Conservation (phyloP, 1,140 invertebrate species). For the Drosophila cardini region DNA sequence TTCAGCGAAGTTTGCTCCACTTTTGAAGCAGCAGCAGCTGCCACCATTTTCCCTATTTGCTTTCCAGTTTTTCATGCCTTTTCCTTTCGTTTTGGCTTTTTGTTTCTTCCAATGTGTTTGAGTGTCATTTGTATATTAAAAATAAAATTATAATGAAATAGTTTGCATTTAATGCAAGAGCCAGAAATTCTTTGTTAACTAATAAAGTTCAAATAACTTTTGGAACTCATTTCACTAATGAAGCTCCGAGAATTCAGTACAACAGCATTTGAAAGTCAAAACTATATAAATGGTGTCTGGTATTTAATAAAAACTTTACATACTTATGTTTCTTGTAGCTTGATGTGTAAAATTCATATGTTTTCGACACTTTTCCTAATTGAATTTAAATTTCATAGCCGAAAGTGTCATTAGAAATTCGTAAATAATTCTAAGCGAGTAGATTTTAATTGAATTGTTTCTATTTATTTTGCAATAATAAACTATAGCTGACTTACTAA, state of each 20-base stretch:
- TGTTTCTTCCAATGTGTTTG: conserved; percentile 8
- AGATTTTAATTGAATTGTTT: conserved; percentile 4
- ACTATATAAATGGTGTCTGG: background rate
- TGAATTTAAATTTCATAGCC: conserved; percentile 19
- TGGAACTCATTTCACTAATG: conserved; percentile 5
- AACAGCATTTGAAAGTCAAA: background rate
- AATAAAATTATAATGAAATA: conserved; percentile 41
- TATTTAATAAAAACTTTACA: background rate
- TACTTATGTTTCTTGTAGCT: background rate
- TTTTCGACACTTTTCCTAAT: conserved; percentile 18
- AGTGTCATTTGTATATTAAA: conserved; percentile 35
- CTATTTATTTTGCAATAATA: background rate
- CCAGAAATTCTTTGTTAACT: background rate
- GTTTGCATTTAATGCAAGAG: conserved; percentile 15
- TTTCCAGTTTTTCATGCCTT: conserved; percentile 16
- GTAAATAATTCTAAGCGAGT: conserved; percentile 3
- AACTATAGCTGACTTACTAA: background rate
- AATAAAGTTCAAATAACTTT: conserved; percentile 9
- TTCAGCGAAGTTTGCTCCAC: conserved; percentile 36
- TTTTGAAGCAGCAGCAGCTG: conserved; percentile 23
- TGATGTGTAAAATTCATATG: conserved; percentile 5
- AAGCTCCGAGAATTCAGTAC: background rate
- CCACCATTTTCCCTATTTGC: conserved; percentile 7
- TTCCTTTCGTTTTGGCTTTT: too few relatives aligned
- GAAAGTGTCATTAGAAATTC: background rate